Conservation (phyloP, 30 jellyfish, hydroid and myxozoan genomes). For the Mastigias papua region DNA sequence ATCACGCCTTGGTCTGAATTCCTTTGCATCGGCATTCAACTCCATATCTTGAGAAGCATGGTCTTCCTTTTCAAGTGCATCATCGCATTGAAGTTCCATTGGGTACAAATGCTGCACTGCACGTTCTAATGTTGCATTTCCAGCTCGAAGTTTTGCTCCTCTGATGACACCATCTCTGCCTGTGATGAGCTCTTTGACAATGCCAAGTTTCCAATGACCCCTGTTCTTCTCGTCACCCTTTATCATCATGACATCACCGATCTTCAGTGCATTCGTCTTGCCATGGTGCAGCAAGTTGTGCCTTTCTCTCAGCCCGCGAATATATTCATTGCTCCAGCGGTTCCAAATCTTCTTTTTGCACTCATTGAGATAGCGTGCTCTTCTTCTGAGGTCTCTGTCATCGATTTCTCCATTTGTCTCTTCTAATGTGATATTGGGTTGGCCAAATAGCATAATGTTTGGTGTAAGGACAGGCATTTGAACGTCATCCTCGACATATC, state of each 20-base stretch:
- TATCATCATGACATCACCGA: conserved; percentile 45
- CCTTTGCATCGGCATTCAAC: too few species aligned
- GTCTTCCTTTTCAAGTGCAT: not conserved
- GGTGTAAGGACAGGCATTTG: conserved; percentile 78
- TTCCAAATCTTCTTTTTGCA: conserved; percentile 62
- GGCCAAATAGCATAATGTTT: conserved; percentile 71
- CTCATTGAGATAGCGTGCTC: conserved; percentile 49
- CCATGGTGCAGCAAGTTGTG: conserved; percentile 68
- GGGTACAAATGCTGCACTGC: conserved; percentile 33
- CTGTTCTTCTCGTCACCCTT: conserved; percentile 50
- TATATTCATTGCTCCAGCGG: conserved; percentile 76
- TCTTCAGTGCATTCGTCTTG: not conserved
- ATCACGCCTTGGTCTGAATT: too few species aligned
- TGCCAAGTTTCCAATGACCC: conserved; percentile 41
- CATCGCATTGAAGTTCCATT: not conserved
- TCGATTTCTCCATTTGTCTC: conserved; percentile 51
- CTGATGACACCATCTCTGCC: conserved; percentile 36
- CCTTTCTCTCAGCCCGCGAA: conserved; percentile 71
- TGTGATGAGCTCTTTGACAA: conserved; percentile 17
- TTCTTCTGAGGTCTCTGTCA: conserved; percentile 61
- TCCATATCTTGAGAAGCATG: too few species aligned
- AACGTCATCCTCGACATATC: conserved; percentile 80
- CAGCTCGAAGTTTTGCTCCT: conserved; percentile 32
- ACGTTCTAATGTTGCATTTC: conserved; percentile 16
- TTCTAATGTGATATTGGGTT: conserved; percentile 36